Evolutionary conservation across 2,888 invertebrate genomes (phyloP).

Genomic region (Drosophila mimica): DNA sequence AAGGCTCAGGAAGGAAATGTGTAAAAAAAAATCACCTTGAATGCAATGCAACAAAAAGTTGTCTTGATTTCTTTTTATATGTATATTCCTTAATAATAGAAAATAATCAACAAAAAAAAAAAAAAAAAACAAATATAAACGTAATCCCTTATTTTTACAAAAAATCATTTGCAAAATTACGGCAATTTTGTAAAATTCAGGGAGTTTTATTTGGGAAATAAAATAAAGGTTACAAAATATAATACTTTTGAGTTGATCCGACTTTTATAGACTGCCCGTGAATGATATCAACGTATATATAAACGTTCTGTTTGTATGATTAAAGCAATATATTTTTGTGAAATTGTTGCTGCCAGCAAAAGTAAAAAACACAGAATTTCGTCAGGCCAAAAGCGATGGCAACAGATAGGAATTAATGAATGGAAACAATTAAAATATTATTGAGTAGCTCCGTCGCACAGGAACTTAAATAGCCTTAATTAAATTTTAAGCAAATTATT

Average conservation of each 20-base stretch:
- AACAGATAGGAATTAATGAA: constrained; percentile 28
- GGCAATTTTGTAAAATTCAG: neutral
- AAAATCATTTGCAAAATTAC: neutral
- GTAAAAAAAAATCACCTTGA: neutral
- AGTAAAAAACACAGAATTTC: constrained; percentile 36
- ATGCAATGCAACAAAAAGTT: neutral
- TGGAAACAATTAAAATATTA: constrained; percentile 46
- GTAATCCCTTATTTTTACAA: neutral
- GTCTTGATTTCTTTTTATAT: neutral
- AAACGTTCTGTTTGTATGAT: constrained; percentile 5
- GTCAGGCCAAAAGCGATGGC: constrained; percentile 4
- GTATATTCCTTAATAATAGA: neutral
- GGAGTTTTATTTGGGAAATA: neutral
- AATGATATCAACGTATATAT: neutral
- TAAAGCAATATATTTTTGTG: constrained; percentile 42
- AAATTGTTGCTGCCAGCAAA: constrained; percentile 25
- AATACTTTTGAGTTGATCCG: neutral
- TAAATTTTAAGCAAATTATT: constrained; percentile 4
- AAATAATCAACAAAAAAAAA: neutral
- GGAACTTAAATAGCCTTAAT: constrained; percentile 17
- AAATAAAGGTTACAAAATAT: neutral
- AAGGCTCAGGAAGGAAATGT: neutral
- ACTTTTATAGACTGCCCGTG: neutral
- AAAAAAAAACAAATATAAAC: neutral
- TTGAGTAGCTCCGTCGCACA: constrained; percentile 3